These are phyloP conservation scores for Zele albiditarsus DNA, from an alignment of 2,888 invertebrate genomes.

Conservation along the genomic window DNA sequence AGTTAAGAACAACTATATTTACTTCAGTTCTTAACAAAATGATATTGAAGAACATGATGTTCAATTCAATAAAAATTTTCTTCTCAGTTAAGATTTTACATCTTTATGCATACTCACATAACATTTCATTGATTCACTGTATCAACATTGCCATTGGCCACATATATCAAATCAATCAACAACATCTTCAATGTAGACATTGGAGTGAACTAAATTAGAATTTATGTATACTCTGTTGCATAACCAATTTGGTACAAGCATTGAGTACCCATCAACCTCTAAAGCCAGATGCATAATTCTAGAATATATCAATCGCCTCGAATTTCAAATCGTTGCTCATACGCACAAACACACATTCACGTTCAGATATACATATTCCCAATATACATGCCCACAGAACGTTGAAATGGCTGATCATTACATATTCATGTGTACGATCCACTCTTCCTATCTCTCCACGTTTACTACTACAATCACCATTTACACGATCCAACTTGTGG, in stretches of 20 bases:
- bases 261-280: conserved; percentile 36
- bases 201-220: background rate
- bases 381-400: background rate
- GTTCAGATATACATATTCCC: background rate
- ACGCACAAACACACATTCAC: background rate
- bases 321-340: conserved; percentile 23
- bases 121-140: no score
- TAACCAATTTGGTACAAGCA: conserved; percentile 19
- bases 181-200: background rate
- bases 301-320: conserved; percentile 41
- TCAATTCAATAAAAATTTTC: no score
- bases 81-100: no score
- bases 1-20: no score
- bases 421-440: conserved; percentile 37
- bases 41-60: no score
- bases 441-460: background rate
- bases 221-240: conserved; percentile 1
- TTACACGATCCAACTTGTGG: background rate
- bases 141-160: background rate
- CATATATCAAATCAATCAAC: background rate
- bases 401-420: conserved; percentile 34
- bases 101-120: no score
- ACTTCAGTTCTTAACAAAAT: no score
- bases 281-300: conserved; percentile 37
- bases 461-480: background rate